Evolutionary conservation across 35 echinoderm and acorn worm genomes (phyloP).

Genomic region (Ophioderma brevispina): DNA sequence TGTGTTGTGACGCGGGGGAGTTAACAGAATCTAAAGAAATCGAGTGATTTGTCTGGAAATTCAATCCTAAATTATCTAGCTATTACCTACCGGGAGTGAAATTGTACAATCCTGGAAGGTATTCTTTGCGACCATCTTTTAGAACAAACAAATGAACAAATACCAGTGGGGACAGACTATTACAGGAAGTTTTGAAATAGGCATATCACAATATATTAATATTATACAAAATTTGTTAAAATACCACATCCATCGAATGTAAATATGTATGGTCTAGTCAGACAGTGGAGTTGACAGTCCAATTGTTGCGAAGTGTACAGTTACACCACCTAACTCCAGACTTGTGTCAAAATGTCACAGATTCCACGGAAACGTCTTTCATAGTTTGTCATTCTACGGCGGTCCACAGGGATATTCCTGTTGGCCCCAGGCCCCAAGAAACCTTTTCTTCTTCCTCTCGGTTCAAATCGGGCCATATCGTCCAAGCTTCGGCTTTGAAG

Average conservation of each 20-base stretch:
- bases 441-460: neutral
- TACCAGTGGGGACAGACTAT: too few relatives aligned
- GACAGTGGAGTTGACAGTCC: neutral
- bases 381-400: neutral
- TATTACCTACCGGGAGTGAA: too few relatives aligned
- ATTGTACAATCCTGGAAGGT: too few relatives aligned
- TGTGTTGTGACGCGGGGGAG: neutral
- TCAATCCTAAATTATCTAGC: neutral
- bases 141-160: too few relatives aligned
- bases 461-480: neutral
- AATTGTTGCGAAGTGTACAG: neutral
- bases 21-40: neutral
- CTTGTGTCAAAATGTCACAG: neutral
- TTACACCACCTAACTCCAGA: neutral
- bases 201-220: too few relatives aligned
- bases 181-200: too few relatives aligned
- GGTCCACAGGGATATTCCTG: neutral
- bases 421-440: neutral
- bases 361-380: neutral
- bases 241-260: too few relatives aligned
- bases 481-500: neutral
- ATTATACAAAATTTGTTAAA: too few relatives aligned
- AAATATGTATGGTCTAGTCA: neutral
- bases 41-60: neutral
- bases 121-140: too few relatives aligned